Evolutionary conservation across 1,140 invertebrate genomes (phyloP).

Genomic region (Aphis craccivora): DNA sequence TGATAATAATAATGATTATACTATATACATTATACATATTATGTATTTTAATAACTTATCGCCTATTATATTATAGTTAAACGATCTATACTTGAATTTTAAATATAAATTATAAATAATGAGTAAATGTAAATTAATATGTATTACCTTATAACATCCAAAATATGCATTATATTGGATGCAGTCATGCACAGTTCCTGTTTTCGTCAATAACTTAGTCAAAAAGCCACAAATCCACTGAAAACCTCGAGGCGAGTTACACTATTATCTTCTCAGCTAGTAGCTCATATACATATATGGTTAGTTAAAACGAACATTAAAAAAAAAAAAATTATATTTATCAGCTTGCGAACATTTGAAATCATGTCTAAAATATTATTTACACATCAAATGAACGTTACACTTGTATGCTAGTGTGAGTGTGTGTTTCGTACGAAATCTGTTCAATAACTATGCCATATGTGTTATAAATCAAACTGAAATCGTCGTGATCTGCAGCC

Average conservation of each 20-base stretch:
- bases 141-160: conserved; percentile 7
- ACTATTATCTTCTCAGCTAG: neutral
- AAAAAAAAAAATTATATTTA: neutral
- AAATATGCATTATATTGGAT: neutral
- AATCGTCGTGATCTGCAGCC: neutral
- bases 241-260: neutral
- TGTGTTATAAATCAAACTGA: conserved; percentile 11
- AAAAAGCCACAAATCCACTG: neutral
- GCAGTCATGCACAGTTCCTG: neutral
- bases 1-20: conserved; percentile 4
- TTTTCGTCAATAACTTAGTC: neutral
- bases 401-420: neutral
- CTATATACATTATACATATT: neutral
- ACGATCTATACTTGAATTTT: neutral
- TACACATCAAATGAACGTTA: neutral
- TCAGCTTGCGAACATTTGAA: neutral
- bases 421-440: conserved; percentile 9
- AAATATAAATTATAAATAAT: neutral
- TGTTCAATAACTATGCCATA: conserved; percentile 22
- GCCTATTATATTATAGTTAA: neutral
- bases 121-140: neutral
- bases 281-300: too few relatives aligned
- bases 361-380: neutral
- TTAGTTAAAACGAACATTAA: too few relatives aligned
- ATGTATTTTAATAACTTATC: neutral